Conservation (phyloP, 2,888 invertebrate genomes). For the Dorcus parallelipipedus region DNA sequence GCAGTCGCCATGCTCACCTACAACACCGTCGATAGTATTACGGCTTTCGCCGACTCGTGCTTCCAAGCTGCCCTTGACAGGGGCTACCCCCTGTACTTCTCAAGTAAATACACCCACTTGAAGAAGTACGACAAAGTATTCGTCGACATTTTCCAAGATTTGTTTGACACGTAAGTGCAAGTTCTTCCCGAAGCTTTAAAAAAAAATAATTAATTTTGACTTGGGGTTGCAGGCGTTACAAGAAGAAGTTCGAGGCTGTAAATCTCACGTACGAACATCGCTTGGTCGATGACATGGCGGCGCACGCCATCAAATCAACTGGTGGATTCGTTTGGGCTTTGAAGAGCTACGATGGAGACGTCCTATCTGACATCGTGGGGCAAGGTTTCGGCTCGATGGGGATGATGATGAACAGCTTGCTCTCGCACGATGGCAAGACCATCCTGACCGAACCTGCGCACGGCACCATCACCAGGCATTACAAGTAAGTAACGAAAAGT, state of each 20-base stretch:
- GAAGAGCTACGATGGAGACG: conserved; percentile 88
- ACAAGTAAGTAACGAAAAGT: conserved; percentile 47
- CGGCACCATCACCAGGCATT: conserved; percentile 84
- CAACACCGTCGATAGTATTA: conserved; percentile 80
- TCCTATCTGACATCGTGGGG: conserved; percentile 81
- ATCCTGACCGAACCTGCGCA: conserved; percentile 86
- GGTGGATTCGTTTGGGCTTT: conserved; percentile 88
- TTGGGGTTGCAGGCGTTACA: conserved; percentile 57
- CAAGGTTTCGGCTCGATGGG: conserved; percentile 74
- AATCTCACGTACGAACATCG: conserved; percentile 85
- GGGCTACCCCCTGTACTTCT: conserved; percentile 80
- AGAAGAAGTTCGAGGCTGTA: conserved; percentile 64
- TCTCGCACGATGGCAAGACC: conserved; percentile 80
- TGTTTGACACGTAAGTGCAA: conserved; percentile 65
- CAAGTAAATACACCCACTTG: conserved; percentile 83
- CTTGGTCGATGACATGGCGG: conserved; percentile 86
- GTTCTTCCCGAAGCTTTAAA: not conserved
- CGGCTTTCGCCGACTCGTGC: conserved; percentile 76
- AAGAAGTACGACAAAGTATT: conserved; percentile 83
- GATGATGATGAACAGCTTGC: conserved; percentile 81
- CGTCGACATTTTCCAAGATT: conserved; percentile 83
- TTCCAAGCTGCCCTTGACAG: conserved; percentile 79
- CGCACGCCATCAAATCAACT: conserved; percentile 72
- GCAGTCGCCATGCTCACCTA: conserved; percentile 83
- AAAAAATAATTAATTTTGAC: not conserved